phyloP scores from a whole-genome alignment of 2,888 invertebrate genomes.

The Linnaemya vulpina region DNA sequence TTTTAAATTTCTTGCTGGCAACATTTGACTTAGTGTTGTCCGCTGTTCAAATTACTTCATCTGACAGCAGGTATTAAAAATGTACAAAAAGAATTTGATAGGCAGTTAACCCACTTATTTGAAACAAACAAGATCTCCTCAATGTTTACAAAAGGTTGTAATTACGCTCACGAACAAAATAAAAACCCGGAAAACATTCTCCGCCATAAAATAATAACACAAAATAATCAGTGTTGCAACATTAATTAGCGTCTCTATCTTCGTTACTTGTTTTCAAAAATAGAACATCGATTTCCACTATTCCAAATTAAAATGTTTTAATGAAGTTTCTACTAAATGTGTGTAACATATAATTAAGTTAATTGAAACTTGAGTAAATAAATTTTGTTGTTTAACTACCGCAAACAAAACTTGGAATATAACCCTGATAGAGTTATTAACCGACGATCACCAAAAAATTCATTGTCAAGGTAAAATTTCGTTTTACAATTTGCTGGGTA shows the following conservation, averaged over 20 bases:
- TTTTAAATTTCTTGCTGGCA: too few species aligned
- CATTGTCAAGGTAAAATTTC: conserved; percentile 24
- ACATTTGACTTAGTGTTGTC: too few species aligned
- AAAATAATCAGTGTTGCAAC: background rate
- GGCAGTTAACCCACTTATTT: background rate
- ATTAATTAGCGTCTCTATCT: background rate
- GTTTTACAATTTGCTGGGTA: background rate
- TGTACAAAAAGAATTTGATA: too few species aligned
- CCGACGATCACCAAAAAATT: background rate
- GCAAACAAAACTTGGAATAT: too few species aligned
- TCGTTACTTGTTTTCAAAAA: background rate
- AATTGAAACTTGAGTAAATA: background rate
- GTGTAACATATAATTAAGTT: background rate
- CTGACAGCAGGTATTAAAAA: too few species aligned
- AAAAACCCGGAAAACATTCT: background rate
- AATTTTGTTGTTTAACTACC: background rate
- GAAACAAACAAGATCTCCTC: background rate
- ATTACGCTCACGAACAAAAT: background rate
- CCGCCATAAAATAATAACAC: background rate
- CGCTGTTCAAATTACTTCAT: too few species aligned
- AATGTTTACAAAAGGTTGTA: too few species aligned
- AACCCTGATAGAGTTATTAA: conserved; percentile 6
- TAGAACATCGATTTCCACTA: background rate
- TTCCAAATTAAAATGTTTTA: background rate
- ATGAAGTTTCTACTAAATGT: background rate